Conservation (phyloP, 2,113 vertebrate genomes). For the Odobenus rosmarus region DNA sequence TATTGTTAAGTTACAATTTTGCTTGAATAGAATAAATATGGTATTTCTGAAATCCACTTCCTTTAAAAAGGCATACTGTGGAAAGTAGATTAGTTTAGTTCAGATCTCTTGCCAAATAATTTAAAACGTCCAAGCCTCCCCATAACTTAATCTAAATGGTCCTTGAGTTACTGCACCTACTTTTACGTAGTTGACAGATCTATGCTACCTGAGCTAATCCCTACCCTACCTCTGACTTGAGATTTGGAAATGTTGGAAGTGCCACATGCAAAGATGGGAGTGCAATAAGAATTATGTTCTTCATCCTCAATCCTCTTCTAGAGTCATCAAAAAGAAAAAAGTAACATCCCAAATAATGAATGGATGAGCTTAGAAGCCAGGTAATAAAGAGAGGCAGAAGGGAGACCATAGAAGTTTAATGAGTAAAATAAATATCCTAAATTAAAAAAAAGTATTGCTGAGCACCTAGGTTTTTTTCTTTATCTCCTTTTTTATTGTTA, state of each 20-base stretch:
- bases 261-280: background rate
- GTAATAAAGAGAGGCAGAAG: background rate
- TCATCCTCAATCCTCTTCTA: background rate
- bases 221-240: background rate
- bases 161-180: background rate
- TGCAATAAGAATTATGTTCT: background rate
- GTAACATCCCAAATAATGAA: background rate
- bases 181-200: background rate
- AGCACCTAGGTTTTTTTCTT: background rate
- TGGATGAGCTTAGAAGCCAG: background rate
- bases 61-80: background rate
- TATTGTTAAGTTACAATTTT: slow-evolving; percentile 9
- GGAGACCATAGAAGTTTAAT: background rate
- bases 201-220: background rate
- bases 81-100: background rate
- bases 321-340: background rate
- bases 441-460: background rate
- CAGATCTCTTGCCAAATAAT: background rate
- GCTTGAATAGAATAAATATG: background rate
- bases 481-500: too few relatives aligned
- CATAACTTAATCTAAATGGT: background rate
- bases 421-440: background rate
- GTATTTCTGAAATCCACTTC: background rate
- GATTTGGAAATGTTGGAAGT: background rate
- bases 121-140: background rate